Base-by-base conservation (phyloP, 2,888 invertebrate genomes). In the Willowsia nigromaculata region DNA sequence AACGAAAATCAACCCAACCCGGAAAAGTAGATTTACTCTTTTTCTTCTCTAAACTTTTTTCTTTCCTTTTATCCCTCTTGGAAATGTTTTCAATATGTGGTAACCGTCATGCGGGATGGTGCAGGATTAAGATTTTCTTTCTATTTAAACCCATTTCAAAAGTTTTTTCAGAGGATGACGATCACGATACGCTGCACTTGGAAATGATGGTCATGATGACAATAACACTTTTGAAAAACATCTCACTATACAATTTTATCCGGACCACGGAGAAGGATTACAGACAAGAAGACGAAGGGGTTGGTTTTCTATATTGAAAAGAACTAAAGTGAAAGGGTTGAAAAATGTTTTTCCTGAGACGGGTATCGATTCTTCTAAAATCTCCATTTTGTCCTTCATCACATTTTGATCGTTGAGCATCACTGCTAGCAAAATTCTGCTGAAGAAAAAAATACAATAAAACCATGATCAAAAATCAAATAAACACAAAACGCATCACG, bases 1-100 rank as follows among this genome's bases (percentile, higher is more conserved):
- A 53, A 68, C 40, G 37, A 68, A 68, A 37, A 37, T 2, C 2
- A 68, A 33, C n/a, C 33, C 18, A 68, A 37, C 68, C 68, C 33
- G 68, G 68, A 68, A 68, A 68, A 68, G 68, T 37, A 68, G 68
- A 37, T 59, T 18, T 25, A 59, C 27, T 11, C 25, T 59, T 27
- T 53, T 59, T 65, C 37, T 65, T 30, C 22, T 53, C 22, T n/a
- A 68, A 37, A 68, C 37, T 68, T 68, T 65, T 30, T 15, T 25
- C 25, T 15, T n/a, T 62, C 30, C 25, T 7, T 9, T 9, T 62
- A 30, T 30, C 27, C 27, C 37, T 68, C 6, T 33, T n/a, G 18
- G 7, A 68, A 22, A 18, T n/a, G 68, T 15, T 68, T 68, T 68
- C 18, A n/a, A n/a, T 6, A 27, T 68, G 37, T 37, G n/a, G 68